These are phyloP conservation scores for Taurulus bubalis DNA, from an alignment of 2,113 vertebrate species.

Conservation along the genomic window DNA sequence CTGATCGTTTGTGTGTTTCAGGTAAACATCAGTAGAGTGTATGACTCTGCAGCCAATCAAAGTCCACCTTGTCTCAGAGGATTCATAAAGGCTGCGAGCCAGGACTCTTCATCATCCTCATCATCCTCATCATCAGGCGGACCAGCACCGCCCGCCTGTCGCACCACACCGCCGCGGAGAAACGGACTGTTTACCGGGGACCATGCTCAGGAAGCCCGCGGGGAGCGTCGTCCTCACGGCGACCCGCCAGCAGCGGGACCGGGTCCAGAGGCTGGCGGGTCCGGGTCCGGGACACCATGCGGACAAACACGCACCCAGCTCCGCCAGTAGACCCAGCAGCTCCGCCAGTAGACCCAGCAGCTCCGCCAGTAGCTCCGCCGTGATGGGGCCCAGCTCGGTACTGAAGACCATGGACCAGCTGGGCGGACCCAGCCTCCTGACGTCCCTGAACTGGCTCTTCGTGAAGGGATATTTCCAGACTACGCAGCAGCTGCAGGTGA, in stretches of 20 bases:
- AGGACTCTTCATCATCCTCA: not conserved
- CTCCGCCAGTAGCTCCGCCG: not conserved
- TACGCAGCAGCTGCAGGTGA: slow-evolving; percentile 82
- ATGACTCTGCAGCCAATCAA: not conserved
- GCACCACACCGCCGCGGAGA: not conserved
- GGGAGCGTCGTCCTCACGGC: not conserved
- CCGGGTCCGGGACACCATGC: not conserved
- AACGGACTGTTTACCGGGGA: not conserved
- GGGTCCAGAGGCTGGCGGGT: not conserved
- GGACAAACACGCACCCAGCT: not conserved
- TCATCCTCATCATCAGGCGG: not conserved
- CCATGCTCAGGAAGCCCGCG: not conserved
- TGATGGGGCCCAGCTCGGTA: slow-evolving; percentile 13
- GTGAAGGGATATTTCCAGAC: slow-evolving; percentile 79
- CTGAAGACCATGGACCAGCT: slow-evolving; percentile 78
- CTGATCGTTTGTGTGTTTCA: too few species aligned
- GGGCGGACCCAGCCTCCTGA: slow-evolving; percentile 74
- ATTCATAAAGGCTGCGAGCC: too few species aligned
- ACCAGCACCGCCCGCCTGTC: not conserved
- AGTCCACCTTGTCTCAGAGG: not conserved
- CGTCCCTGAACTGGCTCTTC: slow-evolving; percentile 80
- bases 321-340: not conserved
- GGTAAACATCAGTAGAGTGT: not conserved
- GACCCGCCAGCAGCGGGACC: not conserved
- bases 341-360: too few species aligned